Percentiles rank a stretch among this genome's conserved stretches.
Evolutionary conservation across 2,113 vertebrate genomes (phyloP).

Genomic region (Cyphomyrus discorhynchus): DNA sequence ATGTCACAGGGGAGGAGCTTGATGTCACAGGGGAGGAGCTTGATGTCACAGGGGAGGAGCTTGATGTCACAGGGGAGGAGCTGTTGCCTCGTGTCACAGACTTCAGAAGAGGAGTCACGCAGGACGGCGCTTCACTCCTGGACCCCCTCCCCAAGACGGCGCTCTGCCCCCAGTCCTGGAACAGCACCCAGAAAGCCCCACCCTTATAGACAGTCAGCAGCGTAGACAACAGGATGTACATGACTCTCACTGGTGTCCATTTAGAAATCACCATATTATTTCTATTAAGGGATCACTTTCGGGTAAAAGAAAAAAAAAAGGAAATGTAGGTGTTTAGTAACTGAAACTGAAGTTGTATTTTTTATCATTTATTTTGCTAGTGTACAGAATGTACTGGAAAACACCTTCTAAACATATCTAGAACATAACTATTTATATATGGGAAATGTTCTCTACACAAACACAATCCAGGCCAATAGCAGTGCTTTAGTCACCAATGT

Average conservation of each 20-base stretch:
- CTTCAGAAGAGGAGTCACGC: not conserved
- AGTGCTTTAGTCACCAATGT: not conserved
- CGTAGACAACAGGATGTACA: not conserved
- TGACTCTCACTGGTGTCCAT: not conserved
- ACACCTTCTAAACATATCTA: not conserved
- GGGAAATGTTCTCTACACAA: not conserved
- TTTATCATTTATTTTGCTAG: not conserved
- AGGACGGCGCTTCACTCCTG: not conserved
- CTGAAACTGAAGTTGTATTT: not conserved
- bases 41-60: not conserved
- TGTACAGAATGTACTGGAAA: not conserved
- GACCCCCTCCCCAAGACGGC: not conserved
- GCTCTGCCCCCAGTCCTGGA: not conserved
- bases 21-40: not conserved
- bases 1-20: not conserved
- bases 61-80: not conserved
- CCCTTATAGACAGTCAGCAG: not conserved
- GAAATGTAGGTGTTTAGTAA: not conserved
- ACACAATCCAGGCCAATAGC: not conserved
- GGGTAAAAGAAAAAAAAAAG: not conserved
- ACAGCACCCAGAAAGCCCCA: not conserved
- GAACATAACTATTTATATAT: not conserved
- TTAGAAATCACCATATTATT: not conserved
- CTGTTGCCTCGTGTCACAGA: not conserved
- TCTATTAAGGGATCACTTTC: not conserved